These are phyloP conservation scores for Iguana delicatissima DNA, from an alignment of 2,797 vertebrate species.

Conservation along the genomic window DNA sequence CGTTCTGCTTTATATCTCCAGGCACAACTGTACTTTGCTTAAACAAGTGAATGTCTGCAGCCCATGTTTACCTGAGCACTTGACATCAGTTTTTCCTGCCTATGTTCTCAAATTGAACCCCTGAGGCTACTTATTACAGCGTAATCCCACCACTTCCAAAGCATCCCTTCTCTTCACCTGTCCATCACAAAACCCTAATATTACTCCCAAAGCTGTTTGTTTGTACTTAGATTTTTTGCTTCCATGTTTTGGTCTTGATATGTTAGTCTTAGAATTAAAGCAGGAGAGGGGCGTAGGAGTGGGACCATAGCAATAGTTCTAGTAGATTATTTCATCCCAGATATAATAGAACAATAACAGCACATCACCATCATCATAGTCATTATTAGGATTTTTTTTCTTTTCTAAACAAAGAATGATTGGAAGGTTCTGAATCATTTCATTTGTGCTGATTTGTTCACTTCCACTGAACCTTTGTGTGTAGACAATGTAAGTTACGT, in stretches of 20 bases:
- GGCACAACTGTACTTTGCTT: slow-evolving; percentile 35
- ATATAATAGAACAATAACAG: background rate
- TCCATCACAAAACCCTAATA: background rate
- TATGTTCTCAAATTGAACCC: background rate
- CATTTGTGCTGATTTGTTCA: background rate
- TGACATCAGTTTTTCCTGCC: background rate
- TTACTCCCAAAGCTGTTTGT: background rate
- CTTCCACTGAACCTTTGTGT: background rate
- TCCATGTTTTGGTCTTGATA: background rate
- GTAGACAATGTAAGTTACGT: background rate
- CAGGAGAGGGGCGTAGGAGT: background rate
- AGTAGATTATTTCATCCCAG: no score
- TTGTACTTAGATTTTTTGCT: background rate
- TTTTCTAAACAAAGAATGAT: no score
- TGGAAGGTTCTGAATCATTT: no score
- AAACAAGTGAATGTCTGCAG: slow-evolving; percentile 29
- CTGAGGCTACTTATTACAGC: background rate
- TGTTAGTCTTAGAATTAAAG: background rate
- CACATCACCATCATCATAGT: background rate
- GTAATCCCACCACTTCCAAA: background rate
- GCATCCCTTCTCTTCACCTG: background rate
- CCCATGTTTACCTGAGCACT: slow-evolving; percentile 28
- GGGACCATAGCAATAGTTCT: background rate
- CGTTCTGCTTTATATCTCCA: slow-evolving; percentile 42
- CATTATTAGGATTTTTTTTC: no score